These are phyloP conservation scores for Sinotaia quadrata DNA, from an alignment of 2,888 invertebrate genomes.

Conservation along the genomic window DNA sequence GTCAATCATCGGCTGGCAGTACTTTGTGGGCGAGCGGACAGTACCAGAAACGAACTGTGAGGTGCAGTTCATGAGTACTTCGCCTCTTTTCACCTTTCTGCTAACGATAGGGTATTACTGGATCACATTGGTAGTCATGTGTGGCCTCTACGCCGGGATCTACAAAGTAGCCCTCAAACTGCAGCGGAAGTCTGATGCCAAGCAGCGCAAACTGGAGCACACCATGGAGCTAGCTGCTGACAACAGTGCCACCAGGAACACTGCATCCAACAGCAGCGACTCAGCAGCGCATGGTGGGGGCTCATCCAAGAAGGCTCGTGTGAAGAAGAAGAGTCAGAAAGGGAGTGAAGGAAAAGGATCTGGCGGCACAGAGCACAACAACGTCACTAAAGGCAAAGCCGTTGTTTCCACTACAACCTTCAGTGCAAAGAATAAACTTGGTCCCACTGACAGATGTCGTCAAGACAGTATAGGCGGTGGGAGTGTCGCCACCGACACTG, in stretches of 20 bases:
- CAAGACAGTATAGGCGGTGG: conserved; percentile 53
- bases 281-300: conserved; percentile 31
- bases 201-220: conserved; percentile 83
- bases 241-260: conserved; percentile 47
- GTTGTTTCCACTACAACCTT: conserved; percentile 38
- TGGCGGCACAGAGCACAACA: not conserved
- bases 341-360: not conserved
- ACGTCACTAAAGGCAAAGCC: conserved; percentile 6
- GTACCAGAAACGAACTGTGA: conserved; percentile 90
- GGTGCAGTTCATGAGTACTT: conserved; percentile 97
- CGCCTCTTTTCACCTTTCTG: conserved; percentile 97
- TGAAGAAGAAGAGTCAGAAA: conserved; percentile 38
- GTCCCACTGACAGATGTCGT: conserved; percentile 39
- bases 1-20: conserved; percentile 99
- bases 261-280: conserved; percentile 28
- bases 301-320: conserved; percentile 32
- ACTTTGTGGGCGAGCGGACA: conserved; percentile 93
- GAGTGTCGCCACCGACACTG: conserved; percentile 34
- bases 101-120: conserved; percentile 97
- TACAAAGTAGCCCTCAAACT: conserved; percentile 97
- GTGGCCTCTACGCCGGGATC: conserved; percentile 95
- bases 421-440: conserved; percentile 45
- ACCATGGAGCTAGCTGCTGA: conserved; percentile 76
- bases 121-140: conserved; percentile 95
- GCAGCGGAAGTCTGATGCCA: conserved; percentile 97